phyloP scores from a whole-genome alignment of 2,113 vertebrate genomes.

The Ursus arctos region DNA sequence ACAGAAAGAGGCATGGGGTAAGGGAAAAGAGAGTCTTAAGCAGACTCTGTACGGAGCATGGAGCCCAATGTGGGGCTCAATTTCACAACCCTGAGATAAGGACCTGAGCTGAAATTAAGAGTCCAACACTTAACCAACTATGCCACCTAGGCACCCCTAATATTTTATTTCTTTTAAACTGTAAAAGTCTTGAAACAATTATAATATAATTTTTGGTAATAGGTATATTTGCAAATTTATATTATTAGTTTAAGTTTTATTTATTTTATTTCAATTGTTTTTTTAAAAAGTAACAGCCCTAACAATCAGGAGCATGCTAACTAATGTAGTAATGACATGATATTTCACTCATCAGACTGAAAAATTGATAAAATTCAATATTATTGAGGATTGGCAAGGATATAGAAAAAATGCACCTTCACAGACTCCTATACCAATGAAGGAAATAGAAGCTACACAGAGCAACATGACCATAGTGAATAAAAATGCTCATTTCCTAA shows the following conservation, averaged over 20 bases:
- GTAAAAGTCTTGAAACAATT: not conserved
- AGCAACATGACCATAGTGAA: not conserved
- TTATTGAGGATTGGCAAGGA: not conserved
- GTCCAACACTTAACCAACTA: not conserved
- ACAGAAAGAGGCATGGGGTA: not conserved
- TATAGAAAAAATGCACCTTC: not conserved
- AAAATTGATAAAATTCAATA: not conserved
- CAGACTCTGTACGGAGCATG: not conserved
- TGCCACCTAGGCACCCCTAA: not conserved
- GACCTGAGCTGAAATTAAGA: not conserved
- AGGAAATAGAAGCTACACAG: not conserved
- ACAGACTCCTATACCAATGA: not conserved
- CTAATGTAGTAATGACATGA: not conserved
- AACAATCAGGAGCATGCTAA: not conserved
- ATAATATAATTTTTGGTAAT: not conserved
- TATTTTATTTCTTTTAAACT: not conserved
- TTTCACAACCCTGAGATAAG: not conserved
- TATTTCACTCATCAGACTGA: not conserved
- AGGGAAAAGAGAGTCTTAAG: not conserved
- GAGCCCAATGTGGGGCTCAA: not conserved
- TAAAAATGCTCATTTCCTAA: not conserved
- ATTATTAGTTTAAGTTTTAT: not conserved
- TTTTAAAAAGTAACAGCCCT: not conserved
- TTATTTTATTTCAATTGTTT: not conserved
- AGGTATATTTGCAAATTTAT: not conserved